These are phyloP conservation scores for Sterna hirundo DNA, from an alignment of 2,113 vertebrate species.

Conservation along the genomic window DNA sequence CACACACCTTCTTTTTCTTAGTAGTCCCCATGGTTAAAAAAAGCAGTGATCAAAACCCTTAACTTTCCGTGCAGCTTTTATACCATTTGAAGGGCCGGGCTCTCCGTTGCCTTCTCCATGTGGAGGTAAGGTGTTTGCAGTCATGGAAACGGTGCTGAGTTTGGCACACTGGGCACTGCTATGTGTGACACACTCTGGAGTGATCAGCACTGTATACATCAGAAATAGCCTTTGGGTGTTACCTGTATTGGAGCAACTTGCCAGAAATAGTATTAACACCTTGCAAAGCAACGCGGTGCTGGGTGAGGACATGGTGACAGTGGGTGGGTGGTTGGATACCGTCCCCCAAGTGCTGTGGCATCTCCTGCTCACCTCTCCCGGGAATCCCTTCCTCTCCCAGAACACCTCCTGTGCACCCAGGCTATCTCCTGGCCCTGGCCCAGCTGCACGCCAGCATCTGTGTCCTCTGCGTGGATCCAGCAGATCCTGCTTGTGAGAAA, in stretches of 20 bases:
- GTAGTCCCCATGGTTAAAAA: background rate
- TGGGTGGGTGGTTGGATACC: background rate
- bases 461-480: background rate
- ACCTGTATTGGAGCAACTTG: background rate
- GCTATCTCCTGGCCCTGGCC: background rate
- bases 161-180: rapidly evolving
- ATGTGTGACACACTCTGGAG: rapidly evolving
- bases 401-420: background rate
- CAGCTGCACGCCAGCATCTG: background rate
- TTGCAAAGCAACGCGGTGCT: background rate
- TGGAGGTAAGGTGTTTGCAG: background rate
- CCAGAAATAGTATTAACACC: background rate
- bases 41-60: background rate
- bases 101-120: background rate
- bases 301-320: background rate
- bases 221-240: background rate
- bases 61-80: background rate
- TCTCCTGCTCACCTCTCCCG: background rate
- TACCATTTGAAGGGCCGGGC: background rate
- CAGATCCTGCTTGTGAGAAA: background rate
- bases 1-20: background rate
- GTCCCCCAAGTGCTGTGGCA: background rate
- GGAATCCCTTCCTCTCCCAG: background rate
- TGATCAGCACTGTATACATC: background rate
- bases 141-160: background rate